A percentile compares a stretch with the other conserved stretches of the same genome.
Conservation (phyloP, 2,113 vertebrate species). For the Isurus oxyrinchus region DNA sequence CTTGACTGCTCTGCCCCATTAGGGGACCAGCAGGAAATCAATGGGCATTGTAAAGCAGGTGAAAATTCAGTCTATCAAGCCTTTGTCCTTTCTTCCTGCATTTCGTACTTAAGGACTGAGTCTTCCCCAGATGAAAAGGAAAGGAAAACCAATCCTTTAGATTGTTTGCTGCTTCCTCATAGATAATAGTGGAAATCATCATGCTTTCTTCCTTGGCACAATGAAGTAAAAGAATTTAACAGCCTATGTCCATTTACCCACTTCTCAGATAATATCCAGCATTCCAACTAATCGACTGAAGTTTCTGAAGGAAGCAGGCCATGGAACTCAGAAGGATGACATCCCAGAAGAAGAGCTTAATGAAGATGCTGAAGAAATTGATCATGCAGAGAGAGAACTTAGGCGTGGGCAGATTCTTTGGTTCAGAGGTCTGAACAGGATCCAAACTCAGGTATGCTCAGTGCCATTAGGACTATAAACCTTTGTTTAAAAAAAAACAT, state of each 20-base stretch:
- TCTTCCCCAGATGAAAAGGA: neutral
- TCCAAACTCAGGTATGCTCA: constrained; percentile 88
- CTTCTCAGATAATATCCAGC: constrained; percentile 76
- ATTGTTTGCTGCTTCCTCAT: neutral
- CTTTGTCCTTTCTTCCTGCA: neutral
- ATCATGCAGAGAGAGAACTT: constrained; percentile 90
- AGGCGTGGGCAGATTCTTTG: constrained; percentile 94
- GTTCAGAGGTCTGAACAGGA: constrained; percentile 96
- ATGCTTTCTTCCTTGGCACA: neutral
- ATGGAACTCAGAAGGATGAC: constrained; percentile 85
- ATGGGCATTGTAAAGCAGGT: neutral
- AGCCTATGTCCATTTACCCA: constrained; percentile 1
- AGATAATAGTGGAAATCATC: neutral
- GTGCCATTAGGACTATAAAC: neutral
- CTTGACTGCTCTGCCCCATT: neutral
- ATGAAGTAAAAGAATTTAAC: neutral
- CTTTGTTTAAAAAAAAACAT: neutral
- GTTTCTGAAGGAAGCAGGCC: constrained; percentile 86
- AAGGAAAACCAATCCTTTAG: neutral
- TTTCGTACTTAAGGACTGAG: neutral
- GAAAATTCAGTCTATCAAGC: neutral
- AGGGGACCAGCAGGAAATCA: neutral
- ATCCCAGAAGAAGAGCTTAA: constrained; percentile 84
- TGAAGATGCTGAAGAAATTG: constrained; percentile 94
- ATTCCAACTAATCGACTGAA: constrained; percentile 89